Evolutionary conservation across 2,797 vertebrate genomes (phyloP).

Genomic region (Hypotaenidia philippensis): DNA sequence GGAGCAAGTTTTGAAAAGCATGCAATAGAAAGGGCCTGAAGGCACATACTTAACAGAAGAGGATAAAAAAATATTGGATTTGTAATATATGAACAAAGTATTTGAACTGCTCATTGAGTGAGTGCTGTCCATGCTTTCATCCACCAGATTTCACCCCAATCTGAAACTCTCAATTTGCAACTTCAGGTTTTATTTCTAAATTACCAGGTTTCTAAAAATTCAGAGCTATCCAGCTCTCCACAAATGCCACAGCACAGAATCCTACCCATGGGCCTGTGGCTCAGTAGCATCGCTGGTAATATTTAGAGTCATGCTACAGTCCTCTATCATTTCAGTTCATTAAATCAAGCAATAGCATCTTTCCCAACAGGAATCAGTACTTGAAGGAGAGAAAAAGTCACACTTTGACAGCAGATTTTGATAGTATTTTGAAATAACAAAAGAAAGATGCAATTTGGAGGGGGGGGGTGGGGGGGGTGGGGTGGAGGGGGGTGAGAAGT

Average conservation of each 20-base stretch:
- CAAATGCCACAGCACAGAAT: neutral
- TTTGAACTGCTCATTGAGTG: neutral
- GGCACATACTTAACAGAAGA: neutral
- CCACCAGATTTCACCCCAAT: neutral
- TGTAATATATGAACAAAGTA: constrained; percentile 5
- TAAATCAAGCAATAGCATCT: neutral
- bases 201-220: neutral
- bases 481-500: accelerated
- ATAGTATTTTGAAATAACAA: neutral
- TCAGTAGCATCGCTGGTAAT: neutral
- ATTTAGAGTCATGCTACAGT: neutral
- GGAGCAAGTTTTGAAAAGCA: constrained; percentile 42
- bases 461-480: accelerated
- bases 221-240: neutral
- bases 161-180: neutral
- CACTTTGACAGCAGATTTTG: neutral
- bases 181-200: neutral
- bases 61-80: neutral
- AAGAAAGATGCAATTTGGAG: neutral
- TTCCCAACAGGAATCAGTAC: neutral
- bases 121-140: neutral
- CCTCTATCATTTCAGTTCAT: neutral
- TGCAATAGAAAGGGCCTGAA: constrained; percentile 21
- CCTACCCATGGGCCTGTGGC: neutral
- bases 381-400: neutral